phyloP scores from a whole-genome alignment of 2,797 vertebrate species.

The Arrhamphus sclerolepis region DNA sequence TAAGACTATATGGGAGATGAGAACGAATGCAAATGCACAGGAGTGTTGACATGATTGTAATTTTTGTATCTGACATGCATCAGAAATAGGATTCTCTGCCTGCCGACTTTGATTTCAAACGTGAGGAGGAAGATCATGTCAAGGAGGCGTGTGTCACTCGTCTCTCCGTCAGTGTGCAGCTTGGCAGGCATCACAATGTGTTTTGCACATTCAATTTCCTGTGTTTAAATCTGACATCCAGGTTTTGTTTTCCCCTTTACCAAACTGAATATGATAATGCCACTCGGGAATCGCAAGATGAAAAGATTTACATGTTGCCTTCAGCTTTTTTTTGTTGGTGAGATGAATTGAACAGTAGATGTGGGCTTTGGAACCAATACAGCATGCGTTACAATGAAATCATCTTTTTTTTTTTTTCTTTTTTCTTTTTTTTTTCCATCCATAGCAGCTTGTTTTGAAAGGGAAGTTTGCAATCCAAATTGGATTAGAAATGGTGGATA shows the following conservation, averaged over 20 bases:
- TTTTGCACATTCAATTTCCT: constrained; percentile 77
- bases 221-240: constrained; percentile 73
- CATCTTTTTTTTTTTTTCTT: constrained; percentile 46
- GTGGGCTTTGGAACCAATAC: constrained; percentile 62
- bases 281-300: constrained; percentile 70
- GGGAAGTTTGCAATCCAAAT: constrained; percentile 70
- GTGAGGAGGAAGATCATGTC: constrained; percentile 50
- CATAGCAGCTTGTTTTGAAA: constrained; percentile 60
- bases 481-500: constrained; percentile 70
- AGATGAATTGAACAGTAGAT: constrained; percentile 69
- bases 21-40: constrained; percentile 28
- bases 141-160: constrained; percentile 55
- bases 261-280: constrained; percentile 75
- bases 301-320: constrained; percentile 73
- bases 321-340: constrained; percentile 54
- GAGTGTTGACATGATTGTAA: constrained; percentile 49
- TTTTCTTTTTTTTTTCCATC: constrained; percentile 31
- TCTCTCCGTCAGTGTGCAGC: constrained; percentile 33
- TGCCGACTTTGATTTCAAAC: constrained; percentile 54
- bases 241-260: constrained; percentile 75
- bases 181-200: constrained; percentile 56
- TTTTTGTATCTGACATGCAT: constrained; percentile 55
- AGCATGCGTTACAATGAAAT: constrained; percentile 73
- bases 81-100: constrained; percentile 51
- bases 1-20: neutral